phyloP scores from a whole-genome alignment of 2,888 invertebrate genomes.

The Agrochola lychnidis region DNA sequence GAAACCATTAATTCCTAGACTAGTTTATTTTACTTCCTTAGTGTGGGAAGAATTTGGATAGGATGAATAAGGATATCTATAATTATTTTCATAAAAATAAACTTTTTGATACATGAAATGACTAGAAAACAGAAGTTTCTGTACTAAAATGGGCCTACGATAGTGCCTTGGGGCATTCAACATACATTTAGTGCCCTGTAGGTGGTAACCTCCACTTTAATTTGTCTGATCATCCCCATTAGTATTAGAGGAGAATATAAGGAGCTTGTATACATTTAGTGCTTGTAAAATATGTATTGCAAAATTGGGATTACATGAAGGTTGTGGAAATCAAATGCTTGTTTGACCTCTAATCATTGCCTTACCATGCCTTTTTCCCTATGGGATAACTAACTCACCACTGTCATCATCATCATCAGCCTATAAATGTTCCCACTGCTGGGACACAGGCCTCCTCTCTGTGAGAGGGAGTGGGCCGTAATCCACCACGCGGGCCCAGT shows the following conservation, averaged over 20 bases:
- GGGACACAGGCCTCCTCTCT: too few relatives aligned
- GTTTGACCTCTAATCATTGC: not conserved
- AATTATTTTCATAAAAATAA: conserved; percentile 10
- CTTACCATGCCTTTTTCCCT: not conserved
- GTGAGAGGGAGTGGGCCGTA: too few relatives aligned
- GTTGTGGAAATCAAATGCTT: conserved; percentile 19
- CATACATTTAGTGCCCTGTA: not conserved
- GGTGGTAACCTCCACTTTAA: too few relatives aligned
- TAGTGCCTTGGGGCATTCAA: conserved; percentile 10
- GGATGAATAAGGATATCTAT: not conserved
- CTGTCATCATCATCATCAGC: too few relatives aligned
- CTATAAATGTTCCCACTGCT: too few relatives aligned
- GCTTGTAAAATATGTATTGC: not conserved
- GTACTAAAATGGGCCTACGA: not conserved
- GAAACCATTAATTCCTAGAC: conserved; percentile 46
- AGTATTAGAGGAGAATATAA: not conserved
- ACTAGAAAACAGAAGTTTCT: not conserved
- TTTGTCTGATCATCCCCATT: not conserved
- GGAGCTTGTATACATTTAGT: not conserved
- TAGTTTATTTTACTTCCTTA: conserved; percentile 38
- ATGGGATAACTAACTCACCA: not conserved
- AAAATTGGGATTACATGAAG: not conserved
- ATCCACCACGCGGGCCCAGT: too few relatives aligned
- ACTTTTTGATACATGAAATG: not conserved
- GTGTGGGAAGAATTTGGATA: conserved; percentile 9